Evolutionary conservation across 1,140 invertebrate genomes (phyloP), one percentile per base, ranked within the genome.

Genomic region (Brevipalpus yothersi): DNA sequence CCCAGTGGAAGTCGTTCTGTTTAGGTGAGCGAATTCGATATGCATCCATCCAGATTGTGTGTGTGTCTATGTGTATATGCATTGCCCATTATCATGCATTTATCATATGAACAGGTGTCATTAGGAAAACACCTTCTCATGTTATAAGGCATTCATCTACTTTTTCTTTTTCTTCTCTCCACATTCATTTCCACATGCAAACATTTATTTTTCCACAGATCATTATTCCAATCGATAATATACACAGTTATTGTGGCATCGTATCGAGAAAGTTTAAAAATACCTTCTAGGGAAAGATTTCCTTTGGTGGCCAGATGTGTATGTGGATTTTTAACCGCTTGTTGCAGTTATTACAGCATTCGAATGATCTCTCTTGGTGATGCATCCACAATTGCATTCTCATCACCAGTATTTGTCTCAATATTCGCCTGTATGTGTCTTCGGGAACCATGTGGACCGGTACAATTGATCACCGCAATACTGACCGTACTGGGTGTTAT

Each of bases 381-480:
- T 68, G 76, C 76, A 11, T 76, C 76, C 2, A 74, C 76, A 7
- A 77, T 78, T 19, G 76, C 76, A 62, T 75, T 77, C 63, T 76
- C 74, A 64, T 76, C 75, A 17, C 75, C 75, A 8, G 72, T 76
- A 0, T 72, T 76, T 23, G 75, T 76, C 11, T 73, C 75, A 59
- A 68, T 72, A 1, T 63, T 78, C 43, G 76, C 75, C 7, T 75
- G 74, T 62, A 49, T 77, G n/a, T 71, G 75, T 53, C 66, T 77
- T 0, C 69, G 71, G 61, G 76, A 77, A 65, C 73, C 75, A 9
- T 77, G 75, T 63, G 73, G 74, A 39, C 65, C 76, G 56, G 68
- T 76, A 15, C 68, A 75, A 4, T 69, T 73, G 4, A 62, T 73
- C 3, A 72, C 76, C 0, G 70, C 75, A 41, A 69, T 70, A 58